Conservation (phyloP, 2,113 vertebrate species). For the Xenopus borealis region DNA sequence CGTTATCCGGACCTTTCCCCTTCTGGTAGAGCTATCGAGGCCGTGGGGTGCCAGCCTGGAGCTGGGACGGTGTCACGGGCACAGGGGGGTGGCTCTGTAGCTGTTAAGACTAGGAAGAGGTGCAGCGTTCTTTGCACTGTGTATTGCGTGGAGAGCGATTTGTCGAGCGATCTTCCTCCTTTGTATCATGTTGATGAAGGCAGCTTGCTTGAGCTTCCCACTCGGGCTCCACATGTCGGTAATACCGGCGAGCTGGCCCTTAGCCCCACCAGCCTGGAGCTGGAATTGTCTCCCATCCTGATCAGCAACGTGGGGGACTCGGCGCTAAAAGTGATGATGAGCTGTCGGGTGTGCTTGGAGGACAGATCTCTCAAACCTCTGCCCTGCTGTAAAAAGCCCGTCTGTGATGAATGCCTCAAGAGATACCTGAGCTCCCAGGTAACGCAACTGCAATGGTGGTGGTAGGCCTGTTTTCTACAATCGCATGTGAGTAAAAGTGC, state of each 20-base stretch:
- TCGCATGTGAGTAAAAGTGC: too few species aligned
- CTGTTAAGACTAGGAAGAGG: conserved; percentile 50
- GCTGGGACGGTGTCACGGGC: not conserved
- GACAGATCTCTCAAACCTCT: conserved; percentile 79
- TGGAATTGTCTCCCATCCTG: conserved; percentile 66
- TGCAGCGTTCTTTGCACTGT: conserved; percentile 83
- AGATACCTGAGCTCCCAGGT: conserved; percentile 92
- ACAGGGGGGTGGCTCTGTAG: not conserved
- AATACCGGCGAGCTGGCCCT: conserved; percentile 24
- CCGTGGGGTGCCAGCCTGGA: not conserved
- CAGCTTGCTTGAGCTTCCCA: conserved; percentile 20
- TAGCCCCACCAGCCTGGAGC: conserved; percentile 53
- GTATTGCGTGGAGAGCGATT: conserved; percentile 71
- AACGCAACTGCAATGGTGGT: conserved; percentile 31
- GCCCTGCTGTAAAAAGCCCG: conserved; percentile 89
- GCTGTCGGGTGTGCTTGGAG: conserved; percentile 90
- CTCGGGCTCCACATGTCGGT: conserved; percentile 17
- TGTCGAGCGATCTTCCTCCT: conserved; percentile 33
- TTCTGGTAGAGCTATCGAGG: too few species aligned
- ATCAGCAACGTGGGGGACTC: conserved; percentile 53
- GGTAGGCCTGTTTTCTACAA: too few species aligned
- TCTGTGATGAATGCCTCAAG: conserved; percentile 91
- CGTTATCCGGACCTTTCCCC: not conserved
- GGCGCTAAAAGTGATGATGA: conserved; percentile 65
- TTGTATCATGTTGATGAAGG: conserved; percentile 13